These are phyloP conservation scores for Tetrapedia diversipes DNA, from an alignment of 2,888 invertebrate species.

Conservation along the genomic window DNA sequence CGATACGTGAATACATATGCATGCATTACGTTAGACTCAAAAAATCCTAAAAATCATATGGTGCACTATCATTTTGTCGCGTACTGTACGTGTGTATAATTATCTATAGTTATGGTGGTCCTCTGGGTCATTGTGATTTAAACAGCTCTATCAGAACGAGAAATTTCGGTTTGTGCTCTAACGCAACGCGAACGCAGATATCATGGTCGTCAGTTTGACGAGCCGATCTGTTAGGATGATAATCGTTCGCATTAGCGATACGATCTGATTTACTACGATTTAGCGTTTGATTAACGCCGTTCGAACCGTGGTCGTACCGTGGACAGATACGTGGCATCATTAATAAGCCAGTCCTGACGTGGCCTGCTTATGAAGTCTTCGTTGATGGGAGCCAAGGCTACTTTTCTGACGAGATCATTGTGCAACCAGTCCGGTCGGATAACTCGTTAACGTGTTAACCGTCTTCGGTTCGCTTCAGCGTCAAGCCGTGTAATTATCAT, in stretches of 20 bases:
- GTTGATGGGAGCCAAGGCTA: not conserved
- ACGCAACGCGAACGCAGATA: not conserved
- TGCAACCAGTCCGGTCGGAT: not conserved
- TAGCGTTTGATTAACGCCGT: slow-evolving; percentile 26
- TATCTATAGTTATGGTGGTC: too few relatives aligned
- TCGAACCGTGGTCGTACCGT: slow-evolving; percentile 5
- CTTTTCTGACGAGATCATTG: not conserved
- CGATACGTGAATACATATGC: too few relatives aligned
- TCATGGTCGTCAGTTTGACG: not conserved
- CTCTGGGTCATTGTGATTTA: too few relatives aligned
- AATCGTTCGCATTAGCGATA: slow-evolving; percentile 17
- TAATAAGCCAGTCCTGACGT: not conserved
- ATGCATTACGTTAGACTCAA: too few relatives aligned
- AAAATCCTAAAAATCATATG: too few relatives aligned
- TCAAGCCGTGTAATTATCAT: not conserved
- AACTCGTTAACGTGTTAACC: not conserved
- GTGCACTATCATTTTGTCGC: too few relatives aligned
- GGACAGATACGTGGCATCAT: not conserved
- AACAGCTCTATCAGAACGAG: not conserved
- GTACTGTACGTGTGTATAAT: too few relatives aligned
- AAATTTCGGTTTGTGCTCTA: not conserved
- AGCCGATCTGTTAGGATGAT: slow-evolving; percentile 14
- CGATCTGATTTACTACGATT: slow-evolving; percentile 30
- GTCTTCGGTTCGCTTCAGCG: not conserved
- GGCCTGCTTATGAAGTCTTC: not conserved